These are phyloP conservation scores for Halictus quadricinctus DNA, from an alignment of 2,888 invertebrate genomes.

Conservation along the genomic window DNA sequence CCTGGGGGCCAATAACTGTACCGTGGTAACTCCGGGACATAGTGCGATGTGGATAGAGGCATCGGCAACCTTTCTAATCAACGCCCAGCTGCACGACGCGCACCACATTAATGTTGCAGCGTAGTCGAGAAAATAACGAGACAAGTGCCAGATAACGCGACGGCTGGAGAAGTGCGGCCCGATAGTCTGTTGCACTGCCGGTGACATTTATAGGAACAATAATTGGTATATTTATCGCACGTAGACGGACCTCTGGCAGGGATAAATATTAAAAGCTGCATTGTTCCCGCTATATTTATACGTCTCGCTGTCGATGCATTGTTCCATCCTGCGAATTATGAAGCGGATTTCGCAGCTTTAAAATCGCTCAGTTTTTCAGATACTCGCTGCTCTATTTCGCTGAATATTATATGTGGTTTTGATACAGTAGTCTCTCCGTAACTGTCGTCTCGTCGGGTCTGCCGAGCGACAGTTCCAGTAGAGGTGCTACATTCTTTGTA, in stretches of 20 bases:
- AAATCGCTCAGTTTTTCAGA: background rate
- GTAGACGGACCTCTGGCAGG: background rate
- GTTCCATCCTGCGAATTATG: conserved; percentile 2
- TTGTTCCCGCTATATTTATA: conserved; percentile 34
- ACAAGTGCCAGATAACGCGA: conserved; percentile 44
- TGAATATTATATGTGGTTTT: background rate
- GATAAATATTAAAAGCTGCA: conserved; percentile 44
- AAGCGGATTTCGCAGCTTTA: background rate
- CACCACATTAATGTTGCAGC: conserved; percentile 53
- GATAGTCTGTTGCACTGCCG: conserved; percentile 51
- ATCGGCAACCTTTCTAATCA: conserved; percentile 65
- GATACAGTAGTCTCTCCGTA: background rate
- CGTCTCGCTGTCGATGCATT: conserved; percentile 28
- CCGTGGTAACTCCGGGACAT: conserved; percentile 29
- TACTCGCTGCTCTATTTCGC: background rate
- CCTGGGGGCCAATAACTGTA: conserved; percentile 62
- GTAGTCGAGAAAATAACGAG: conserved; percentile 62
- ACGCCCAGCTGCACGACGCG: conserved; percentile 57
- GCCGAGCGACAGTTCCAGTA: no score
- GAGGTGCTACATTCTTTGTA: no score
- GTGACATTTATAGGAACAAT: conserved; percentile 60
- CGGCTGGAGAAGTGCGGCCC: conserved; percentile 12
- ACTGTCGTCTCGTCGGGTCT: no score
- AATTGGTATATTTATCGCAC: conserved; percentile 58
- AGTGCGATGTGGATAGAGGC: background rate